Conservation (phyloP, 2,888 invertebrate genomes). For the Acanthosepion esculentum region DNA sequence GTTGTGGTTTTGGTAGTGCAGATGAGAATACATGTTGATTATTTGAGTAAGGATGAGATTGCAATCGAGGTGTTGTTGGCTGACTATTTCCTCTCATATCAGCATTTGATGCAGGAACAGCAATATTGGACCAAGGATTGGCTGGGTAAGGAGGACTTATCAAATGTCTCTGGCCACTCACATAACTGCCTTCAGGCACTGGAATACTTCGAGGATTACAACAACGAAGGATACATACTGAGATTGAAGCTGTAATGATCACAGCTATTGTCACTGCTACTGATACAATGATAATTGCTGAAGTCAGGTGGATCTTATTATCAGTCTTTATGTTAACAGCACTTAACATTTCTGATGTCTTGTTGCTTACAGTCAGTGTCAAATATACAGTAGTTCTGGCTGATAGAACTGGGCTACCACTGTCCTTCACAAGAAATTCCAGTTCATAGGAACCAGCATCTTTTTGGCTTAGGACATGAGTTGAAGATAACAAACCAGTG, state of each 20-base stretch:
- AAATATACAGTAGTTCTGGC: neutral
- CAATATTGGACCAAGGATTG: neutral
- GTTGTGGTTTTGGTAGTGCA: neutral
- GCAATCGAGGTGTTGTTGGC: neutral
- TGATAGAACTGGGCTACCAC: slow-evolving; percentile 33
- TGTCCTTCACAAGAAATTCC: slow-evolving; percentile 4
- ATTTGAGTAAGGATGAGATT: neutral
- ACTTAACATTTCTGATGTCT: slow-evolving; percentile 9
- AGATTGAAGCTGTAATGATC: slow-evolving; percentile 22
- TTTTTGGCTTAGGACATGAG: slow-evolving; percentile 33
- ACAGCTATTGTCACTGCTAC: slow-evolving; percentile 33
- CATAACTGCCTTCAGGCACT: neutral
- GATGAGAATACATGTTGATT: neutral
- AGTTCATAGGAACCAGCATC: slow-evolving; percentile 13
- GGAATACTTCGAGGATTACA: neutral
- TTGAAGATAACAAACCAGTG: slow-evolving; percentile 1
- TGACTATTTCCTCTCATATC: neutral
- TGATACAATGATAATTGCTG: slow-evolving; percentile 13
- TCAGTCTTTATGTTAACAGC: neutral
- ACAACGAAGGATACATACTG: neutral
- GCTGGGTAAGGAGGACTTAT: neutral
- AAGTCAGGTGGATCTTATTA: slow-evolving; percentile 21
- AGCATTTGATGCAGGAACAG: neutral
- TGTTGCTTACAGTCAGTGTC: neutral
- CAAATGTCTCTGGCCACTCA: neutral